Percentiles rank a stretch among this genome's conserved stretches.
These are phyloP conservation scores for Oreochromis spilurus DNA, from an alignment of 2,113 vertebrate species.

Conservation along the genomic window DNA sequence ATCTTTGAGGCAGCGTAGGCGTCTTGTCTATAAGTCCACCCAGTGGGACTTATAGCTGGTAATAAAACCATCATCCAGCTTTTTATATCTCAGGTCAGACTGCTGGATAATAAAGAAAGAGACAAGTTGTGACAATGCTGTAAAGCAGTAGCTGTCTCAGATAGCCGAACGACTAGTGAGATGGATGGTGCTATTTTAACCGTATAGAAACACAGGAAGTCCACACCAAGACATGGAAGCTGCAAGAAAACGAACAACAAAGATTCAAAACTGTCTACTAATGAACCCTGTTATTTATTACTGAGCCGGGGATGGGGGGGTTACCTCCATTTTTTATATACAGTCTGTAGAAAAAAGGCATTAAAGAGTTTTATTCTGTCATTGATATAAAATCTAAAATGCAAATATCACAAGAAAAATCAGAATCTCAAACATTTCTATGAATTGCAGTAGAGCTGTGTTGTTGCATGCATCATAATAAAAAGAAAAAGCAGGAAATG, in stretches of 20 bases:
- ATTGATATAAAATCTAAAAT: neutral
- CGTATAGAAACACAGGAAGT: neutral
- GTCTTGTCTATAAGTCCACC: neutral
- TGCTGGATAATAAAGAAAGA: constrained; percentile 9
- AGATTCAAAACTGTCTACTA: neutral
- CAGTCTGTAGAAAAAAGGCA: neutral
- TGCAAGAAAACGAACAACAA: neutral
- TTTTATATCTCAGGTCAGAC: neutral
- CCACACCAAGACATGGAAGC: neutral
- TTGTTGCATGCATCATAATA: neutral
- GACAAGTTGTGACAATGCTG: neutral
- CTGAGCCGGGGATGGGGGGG: neutral
- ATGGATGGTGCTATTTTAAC: neutral
- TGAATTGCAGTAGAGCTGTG: neutral
- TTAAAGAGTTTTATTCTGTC: neutral
- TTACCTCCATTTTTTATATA: neutral
- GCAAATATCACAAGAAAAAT: neutral
- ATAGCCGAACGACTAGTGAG: neutral
- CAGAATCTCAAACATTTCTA: neutral
- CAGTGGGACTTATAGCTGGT: neutral
- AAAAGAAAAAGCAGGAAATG: neutral
- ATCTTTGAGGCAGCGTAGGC: constrained; percentile 7
- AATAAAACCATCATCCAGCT: neutral
- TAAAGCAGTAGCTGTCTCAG: neutral
- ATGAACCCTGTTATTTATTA: neutral